Base-by-base conservation (phyloP, 2,113 vertebrate species). In the Microcebus jonahi region DNA sequence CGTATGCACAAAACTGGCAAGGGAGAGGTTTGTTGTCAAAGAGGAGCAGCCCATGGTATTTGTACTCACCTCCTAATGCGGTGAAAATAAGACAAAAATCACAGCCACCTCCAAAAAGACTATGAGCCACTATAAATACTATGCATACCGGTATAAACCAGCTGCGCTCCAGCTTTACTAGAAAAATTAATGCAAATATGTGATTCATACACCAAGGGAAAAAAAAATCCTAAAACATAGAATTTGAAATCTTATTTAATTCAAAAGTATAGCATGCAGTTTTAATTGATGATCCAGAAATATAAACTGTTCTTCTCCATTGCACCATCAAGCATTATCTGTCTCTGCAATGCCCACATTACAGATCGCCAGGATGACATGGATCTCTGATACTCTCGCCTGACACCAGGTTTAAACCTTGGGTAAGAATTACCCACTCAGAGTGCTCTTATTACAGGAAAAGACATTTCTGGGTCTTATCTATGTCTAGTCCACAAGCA, bases 341-440 rank as follows among this genome's bases (percentile, higher is more conserved):
- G 53, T 50, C 20, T 14, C 81, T 10, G 18, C 18, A 29, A 6
- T 15, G 2, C 17, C 27, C 3, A 39, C 20, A 4, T 18, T 12
- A 23, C 1, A 31, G 50, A 53, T 0, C 6, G 4, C 23, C 4
- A 61, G 53, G 59, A 17, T 15, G 8, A 9, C 0, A 0, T 1
- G 71, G 13, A 10, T 65, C 36, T 82, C 31, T 67, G 2, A 68
- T 2, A 23, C 6, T 53, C 57, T 61, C 15, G 55, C n/a, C 68
- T 42, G 42, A 90, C 20, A 42, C 27, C 59, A 21, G 31, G 23
- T 25, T 77, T 57, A 48, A 14, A 25, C 9, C 50, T 57, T 63
- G 36, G 36, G 25, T 45, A 12, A 55, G 31, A 8, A 25, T 4
- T 27, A 34, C 34, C 59, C 71, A 55, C 21, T 25, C 76, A 12